Conservation (phyloP, 2,797 vertebrate genomes). For the Leptatherina wallacei region DNA sequence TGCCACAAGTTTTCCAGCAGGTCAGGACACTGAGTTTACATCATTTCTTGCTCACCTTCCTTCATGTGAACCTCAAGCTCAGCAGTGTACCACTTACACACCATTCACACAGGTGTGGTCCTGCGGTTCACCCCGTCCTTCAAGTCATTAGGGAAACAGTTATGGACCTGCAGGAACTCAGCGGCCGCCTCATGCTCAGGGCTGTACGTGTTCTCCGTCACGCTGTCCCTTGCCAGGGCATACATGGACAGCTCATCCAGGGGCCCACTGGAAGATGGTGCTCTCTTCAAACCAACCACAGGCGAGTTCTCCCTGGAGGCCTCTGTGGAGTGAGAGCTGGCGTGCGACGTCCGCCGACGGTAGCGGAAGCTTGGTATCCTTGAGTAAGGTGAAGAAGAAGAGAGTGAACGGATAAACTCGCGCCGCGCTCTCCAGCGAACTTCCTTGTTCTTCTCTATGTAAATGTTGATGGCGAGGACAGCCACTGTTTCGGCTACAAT, state of each 20-base stretch:
- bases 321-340: conserved; percentile 94
- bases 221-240: conserved; percentile 90
- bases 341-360: conserved; percentile 89
- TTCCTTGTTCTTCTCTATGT: conserved; percentile 97
- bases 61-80: conserved; percentile 7
- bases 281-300: conserved; percentile 86
- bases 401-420: conserved; percentile 92
- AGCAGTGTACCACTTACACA: not conserved
- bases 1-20: conserved; percentile 23
- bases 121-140: conserved; percentile 94
- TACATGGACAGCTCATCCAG: conserved; percentile 97
- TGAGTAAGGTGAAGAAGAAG: conserved; percentile 92
- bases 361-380: conserved; percentile 97
- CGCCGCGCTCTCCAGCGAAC: conserved; percentile 89
- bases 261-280: conserved; percentile 83
- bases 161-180: conserved; percentile 95
- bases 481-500: conserved; percentile 97
- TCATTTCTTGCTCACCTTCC: not conserved
- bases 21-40: conserved; percentile 13
- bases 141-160: conserved; percentile 95
- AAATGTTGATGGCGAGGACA: conserved; percentile 97
- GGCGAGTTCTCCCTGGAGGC: conserved; percentile 92
- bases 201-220: conserved; percentile 90
- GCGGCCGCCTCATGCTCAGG: conserved; percentile 91
- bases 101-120: conserved; percentile 93